Conservation (phyloP, 2,888 invertebrate genomes). For the Malthinus flaveolus region DNA sequence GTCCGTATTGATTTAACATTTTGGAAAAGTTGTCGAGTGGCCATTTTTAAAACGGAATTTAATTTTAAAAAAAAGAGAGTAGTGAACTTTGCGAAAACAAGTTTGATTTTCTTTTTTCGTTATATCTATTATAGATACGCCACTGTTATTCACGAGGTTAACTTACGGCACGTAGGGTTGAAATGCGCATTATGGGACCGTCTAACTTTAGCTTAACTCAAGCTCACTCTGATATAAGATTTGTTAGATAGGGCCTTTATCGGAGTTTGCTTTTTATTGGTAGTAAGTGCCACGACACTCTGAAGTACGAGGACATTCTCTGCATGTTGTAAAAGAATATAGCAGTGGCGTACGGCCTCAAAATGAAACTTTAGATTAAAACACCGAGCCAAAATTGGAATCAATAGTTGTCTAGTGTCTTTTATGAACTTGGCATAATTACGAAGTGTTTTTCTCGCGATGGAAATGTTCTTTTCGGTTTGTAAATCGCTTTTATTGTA, state of each 20-base stretch:
- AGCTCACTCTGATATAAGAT: conserved; percentile 24
- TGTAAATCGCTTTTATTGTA: too few species aligned
- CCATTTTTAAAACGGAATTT: not conserved
- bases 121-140: conserved; percentile 2
- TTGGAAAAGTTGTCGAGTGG: not conserved
- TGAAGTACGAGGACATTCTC: conserved; percentile 36
- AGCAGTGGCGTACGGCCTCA: not conserved
- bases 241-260: conserved; percentile 34
- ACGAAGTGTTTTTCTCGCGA: too few species aligned
- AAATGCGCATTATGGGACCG: conserved; percentile 37
- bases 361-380: not conserved
- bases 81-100: not conserved
- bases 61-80: not conserved
- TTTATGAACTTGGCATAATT: too few species aligned
- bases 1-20: not conserved
- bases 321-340: conserved; percentile 10
- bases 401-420: too few species aligned
- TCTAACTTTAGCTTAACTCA: conserved; percentile 30
- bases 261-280: conserved; percentile 39
- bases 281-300: conserved; percentile 42
- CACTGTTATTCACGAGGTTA: conserved; percentile 20
- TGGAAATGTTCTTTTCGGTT: too few species aligned
- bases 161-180: conserved; percentile 33
- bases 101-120: not conserved
- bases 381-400: not conserved